Evolutionary conservation across 2,888 invertebrate genomes (phyloP).

Genomic region (Mimas tiliae): DNA sequence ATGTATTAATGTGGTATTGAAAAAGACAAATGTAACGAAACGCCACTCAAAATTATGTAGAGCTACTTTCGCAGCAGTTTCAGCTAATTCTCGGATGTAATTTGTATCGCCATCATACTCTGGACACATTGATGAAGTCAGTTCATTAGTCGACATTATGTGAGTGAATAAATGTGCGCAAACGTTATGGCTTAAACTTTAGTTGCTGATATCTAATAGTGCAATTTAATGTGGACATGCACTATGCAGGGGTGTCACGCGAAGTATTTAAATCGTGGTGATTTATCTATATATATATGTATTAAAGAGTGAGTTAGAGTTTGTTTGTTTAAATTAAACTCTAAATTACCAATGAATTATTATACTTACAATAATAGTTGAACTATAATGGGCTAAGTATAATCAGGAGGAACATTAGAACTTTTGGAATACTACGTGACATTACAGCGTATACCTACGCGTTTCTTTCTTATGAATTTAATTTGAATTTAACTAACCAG

Average conservation of each 20-base stretch:
- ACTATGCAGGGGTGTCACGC: not conserved
- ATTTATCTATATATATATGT: conserved; percentile 3
- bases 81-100: conserved; percentile 41
- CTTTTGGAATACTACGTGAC: too few species aligned
- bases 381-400: too few species aligned
- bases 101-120: not conserved
- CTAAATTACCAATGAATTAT: not conserved
- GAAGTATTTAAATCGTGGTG: not conserved
- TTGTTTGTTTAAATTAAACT: not conserved
- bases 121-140: conserved; percentile 19
- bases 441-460: too few species aligned
- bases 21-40: conserved; percentile 61
- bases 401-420: too few species aligned
- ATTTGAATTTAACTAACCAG: too few species aligned
- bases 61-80: conserved; percentile 60
- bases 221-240: conserved; percentile 5
- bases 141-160: conserved; percentile 32
- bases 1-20: conserved; percentile 55
- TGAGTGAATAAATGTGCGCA: not conserved
- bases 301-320: not conserved
- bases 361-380: too few species aligned
- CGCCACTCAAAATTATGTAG: conserved; percentile 62
- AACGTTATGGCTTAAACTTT: conserved; percentile 3
- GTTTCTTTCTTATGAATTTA: too few species aligned
- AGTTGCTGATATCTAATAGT: not conserved